Base-by-base conservation (phyloP, 2,113 vertebrate genomes). In the Dipodomys spectabilis region DNA sequence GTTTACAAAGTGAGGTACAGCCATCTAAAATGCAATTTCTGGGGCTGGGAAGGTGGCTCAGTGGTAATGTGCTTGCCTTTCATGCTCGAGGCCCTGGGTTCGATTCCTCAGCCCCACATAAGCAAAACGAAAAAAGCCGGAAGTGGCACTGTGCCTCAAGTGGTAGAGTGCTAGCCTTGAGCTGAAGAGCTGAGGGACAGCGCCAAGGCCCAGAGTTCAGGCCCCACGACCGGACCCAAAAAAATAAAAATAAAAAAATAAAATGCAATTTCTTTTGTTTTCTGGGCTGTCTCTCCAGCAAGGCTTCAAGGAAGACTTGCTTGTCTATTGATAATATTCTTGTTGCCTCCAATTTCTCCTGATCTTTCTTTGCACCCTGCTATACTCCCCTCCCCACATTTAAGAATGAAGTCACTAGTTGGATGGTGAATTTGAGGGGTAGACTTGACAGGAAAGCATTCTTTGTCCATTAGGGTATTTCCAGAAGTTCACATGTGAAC, bases 281-380 rank as follows among this genome's bases (percentile, higher is more conserved):
- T 5, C 57, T 78, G 10, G 15, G 78, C 89, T 94, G 65, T 20
- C 25, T 78, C 18, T 83, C 20, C 77, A 75, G 64, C 53, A 35
- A 25, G 15, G 60, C 81, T 45, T 49, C 28, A 86, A 15, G 7
- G 15, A 95, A 88, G 78, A 39, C 62, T 78, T 80, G 16, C 6
- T 95, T 86, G 79, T 79, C 78, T n/a, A 11, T 89, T 79, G 13
- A 28, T 87, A 82, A 62, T 35, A 92, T 85, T 80, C 30, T 20
- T 30, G 72, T 5, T 35, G 60, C 81, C 69, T 82, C 19, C 32
- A 80, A 5, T 8, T 23, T 10, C 67, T 79, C 27, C 75, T 91
- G 8, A 45, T 62, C 94, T 53, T 73, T 28, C 49, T 81, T 88
- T 67, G 30, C 20, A 39, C 6, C 73, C 39, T 53, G 18, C 7